Evolutionary conservation across 2,797 vertebrate genomes (phyloP).

Genomic region (Sebastiscus tertius): DNA sequence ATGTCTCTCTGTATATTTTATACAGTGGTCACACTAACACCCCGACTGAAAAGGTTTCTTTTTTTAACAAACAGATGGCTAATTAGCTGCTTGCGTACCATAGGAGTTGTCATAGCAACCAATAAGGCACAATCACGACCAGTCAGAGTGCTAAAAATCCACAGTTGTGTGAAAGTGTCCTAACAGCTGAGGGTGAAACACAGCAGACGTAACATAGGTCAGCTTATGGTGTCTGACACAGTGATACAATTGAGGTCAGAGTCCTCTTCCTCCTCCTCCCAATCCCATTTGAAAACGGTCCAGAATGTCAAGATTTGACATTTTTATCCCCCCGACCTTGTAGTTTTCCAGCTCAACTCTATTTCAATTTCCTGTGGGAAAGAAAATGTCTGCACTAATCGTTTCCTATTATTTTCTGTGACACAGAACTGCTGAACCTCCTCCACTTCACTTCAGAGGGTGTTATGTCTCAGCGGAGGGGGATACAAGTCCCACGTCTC

Average conservation of each 20-base stretch:
- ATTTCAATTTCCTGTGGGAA: conserved; percentile 43
- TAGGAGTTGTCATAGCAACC: conserved; percentile 9
- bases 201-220: not conserved
- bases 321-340: conserved; percentile 56
- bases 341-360: conserved; percentile 53
- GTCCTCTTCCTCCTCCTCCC: conserved; percentile 12
- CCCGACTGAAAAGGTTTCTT: not conserved
- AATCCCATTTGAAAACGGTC: conserved; percentile 33
- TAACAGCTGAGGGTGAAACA: not conserved
- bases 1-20: not conserved
- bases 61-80: not conserved
- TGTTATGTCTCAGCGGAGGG: conserved; percentile 13
- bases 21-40: not conserved
- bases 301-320: conserved; percentile 51
- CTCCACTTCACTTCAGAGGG: conserved; percentile 17
- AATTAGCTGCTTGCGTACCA: not conserved
- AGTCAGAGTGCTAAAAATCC: not conserved
- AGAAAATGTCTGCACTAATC: conserved; percentile 32
- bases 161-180: not conserved
- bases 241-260: conserved; percentile 34
- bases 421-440: conserved; percentile 26
- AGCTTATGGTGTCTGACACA: conserved; percentile 15
- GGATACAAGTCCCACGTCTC: not conserved
- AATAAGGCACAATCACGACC: not conserved
- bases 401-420: conserved; percentile 49